Percentiles rank a stretch among this genome's conserved stretches.
phyloP scores from a whole-genome alignment of 2,797 vertebrate species.

The Orestias chungarensis region DNA sequence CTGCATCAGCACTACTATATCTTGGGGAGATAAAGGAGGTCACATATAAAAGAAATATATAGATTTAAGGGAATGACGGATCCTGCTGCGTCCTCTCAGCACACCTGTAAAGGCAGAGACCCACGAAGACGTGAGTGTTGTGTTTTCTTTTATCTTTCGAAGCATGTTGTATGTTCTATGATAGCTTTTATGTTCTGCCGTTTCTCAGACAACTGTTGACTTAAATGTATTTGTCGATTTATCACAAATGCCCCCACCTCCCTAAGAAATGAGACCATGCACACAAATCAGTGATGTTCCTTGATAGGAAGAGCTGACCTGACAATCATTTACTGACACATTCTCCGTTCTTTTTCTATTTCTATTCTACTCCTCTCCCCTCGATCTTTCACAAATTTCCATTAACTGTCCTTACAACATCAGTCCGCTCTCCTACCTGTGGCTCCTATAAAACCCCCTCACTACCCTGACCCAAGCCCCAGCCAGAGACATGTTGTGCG shows the following conservation, averaged over 20 bases:
- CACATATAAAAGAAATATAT: slow-evolving; percentile 57
- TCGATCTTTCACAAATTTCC: slow-evolving; percentile 15
- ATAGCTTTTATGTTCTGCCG: not conserved
- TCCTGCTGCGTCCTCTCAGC: slow-evolving; percentile 30
- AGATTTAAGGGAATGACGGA: slow-evolving; percentile 32
- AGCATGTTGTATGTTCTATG: not conserved
- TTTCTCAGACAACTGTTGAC: not conserved
- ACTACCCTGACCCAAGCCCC: slow-evolving; percentile 11
- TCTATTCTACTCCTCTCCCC: slow-evolving; percentile 9
- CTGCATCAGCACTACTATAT: slow-evolving; percentile 74
- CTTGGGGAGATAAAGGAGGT: slow-evolving; percentile 62
- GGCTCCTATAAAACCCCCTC: slow-evolving; percentile 9
- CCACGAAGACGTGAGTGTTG: slow-evolving; percentile 51
- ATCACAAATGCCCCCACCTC: not conserved
- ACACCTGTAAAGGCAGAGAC: slow-evolving; percentile 27
- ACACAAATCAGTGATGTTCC: not conserved
- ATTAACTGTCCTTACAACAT: slow-evolving; percentile 17
- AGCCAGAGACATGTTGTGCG: slow-evolving; percentile 58
- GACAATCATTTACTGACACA: slow-evolving; percentile 66
- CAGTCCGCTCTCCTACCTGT: slow-evolving; percentile 29
- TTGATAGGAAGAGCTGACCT: slow-evolving; percentile 29
- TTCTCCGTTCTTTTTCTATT: slow-evolving; percentile 37
- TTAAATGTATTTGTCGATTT: not conserved
- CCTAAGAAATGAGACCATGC: not conserved
- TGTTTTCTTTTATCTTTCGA: slow-evolving; percentile 1